Evolutionary conservation across 2,113 vertebrate species (phyloP).

Genomic region (Pomatostomus ruficeps): DNA sequence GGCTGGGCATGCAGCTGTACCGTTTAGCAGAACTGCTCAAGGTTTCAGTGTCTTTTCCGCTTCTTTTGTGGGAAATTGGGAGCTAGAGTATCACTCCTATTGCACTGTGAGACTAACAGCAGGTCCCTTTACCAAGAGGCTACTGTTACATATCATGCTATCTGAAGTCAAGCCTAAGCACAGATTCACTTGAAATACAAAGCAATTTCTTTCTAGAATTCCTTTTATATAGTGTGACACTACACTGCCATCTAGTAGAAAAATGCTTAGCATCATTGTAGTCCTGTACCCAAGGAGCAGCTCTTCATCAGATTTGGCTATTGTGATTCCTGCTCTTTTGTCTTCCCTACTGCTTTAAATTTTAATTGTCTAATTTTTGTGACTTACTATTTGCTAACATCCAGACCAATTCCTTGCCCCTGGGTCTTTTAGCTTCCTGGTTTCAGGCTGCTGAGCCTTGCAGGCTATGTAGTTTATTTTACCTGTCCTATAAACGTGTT

Average conservation of each 20-base stretch:
- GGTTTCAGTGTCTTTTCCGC: not conserved
- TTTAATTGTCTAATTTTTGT: not conserved
- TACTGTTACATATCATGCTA: not conserved
- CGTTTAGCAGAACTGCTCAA: not conserved
- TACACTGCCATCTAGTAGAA: conserved; percentile 72
- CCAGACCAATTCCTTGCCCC: not conserved
- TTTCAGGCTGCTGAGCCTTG: not conserved
- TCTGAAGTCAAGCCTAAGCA: conserved; percentile 31
- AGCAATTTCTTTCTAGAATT: conserved; percentile 37
- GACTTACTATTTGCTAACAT: not conserved
- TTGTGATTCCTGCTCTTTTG: conserved; percentile 25
- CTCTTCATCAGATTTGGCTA: conserved; percentile 30
- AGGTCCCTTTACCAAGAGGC: not conserved
- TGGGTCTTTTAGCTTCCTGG: not conserved
- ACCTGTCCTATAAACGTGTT: not conserved
- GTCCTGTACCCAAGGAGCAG: conserved; percentile 12
- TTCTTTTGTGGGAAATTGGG: not conserved
- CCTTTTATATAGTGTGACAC: conserved; percentile 38
- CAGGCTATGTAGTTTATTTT: not conserved
- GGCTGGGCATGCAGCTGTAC: not conserved
- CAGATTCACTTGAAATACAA: conserved; percentile 44
- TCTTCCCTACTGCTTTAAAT: not conserved
- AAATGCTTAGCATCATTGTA: conserved; percentile 35
- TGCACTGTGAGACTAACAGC: not conserved
- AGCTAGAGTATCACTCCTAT: not conserved